Evolutionary conservation across 2,888 invertebrate species (phyloP), one percentile per base, ranked within the genome.

Genomic region (Coelopa pilipes): DNA sequence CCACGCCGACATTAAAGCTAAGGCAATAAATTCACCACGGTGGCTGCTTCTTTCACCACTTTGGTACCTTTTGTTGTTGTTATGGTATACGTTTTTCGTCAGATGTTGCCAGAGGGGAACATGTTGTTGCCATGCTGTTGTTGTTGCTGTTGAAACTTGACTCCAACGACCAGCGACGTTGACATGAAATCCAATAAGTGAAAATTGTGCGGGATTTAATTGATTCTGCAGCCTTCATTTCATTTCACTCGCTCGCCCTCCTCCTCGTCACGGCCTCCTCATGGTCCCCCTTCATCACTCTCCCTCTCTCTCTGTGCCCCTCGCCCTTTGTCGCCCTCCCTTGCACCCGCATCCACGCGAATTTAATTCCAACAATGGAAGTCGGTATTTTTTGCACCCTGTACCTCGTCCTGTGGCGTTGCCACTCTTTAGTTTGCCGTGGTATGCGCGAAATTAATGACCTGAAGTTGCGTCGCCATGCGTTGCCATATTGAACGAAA

Each of bases 171-270:
- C n/a, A n/a, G 21, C 49, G 50, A 53, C 45, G 70, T 50, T 49
- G 53, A 70, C 63, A 63, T 63, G 70, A 70, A 70, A 70, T 70
- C 70, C 70, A 70, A 70, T 70, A 70, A 70, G 62, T 70, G 70
- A 70, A 63, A 70, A 70, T 53, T 70, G 63, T 70, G 70, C 63
- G 70, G 70, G 70, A 50, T 63, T 70, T 70, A 70, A 70, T 70
- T 70, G 70, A 70, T 70, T 70, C 70, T 70, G 70, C 70, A 15
- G 69, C 69, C 57, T 69, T 66, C 70, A 62, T 70, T 70, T 70
- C 50, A 70, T 34, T 63, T 62, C 53, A 34, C 7, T 34, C 34
- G 7, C 7, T 34, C 34, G 7, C 7, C 34, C 4, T 34, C 34
- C 34, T 34, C 34, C 7, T 34, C 2, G 4, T 34, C 34, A 34